Base-by-base conservation (phyloP, 2,113 vertebrate genomes). In the Gymnorhina tibicen region DNA sequence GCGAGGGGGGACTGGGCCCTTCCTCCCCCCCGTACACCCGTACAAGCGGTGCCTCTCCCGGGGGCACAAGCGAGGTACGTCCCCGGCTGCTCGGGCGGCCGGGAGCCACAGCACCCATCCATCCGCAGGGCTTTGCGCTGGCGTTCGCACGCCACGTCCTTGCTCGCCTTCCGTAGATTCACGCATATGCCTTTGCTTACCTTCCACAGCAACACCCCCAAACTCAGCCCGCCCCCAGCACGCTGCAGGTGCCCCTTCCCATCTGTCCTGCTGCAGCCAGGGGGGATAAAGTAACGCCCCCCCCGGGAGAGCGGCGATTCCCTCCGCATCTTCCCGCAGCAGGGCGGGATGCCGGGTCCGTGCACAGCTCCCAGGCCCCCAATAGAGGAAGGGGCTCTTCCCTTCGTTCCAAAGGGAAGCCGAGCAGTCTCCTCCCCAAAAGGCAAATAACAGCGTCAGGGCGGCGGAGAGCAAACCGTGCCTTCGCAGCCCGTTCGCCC, bases 131-230 rank as follows among this genome's bases (percentile, higher is more conserved):
- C 42, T 76, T 1, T 6, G 49, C 49, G 47, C 35, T 1, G 7
- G 30, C 33, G 4, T 19, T 10, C 8, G 8, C 53, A 30, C 22
- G 24, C 23, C 37, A 1, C 10, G 15, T 24, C 77, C 67, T 55
- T 7, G 42, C 42, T 5, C 26, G 11, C 27, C 41, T 58, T 32
- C 72, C 44, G 4, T 0, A 49, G 41, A 41, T 1, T 9, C 4
- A 15, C 7, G 4, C 3, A 2, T 1, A 1, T 0, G 37, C 39
- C 2, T 24, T 5, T 9, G n/a, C 52, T 47, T 2, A 3, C 49
- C 52, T 41, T 76, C 0, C 81, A 19, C 68, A 22, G 68, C 47
- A 46, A 33, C 30, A 23, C 30, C 18, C 11, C 22, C 55, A 3
- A 5, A 1, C 9, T 19, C 83, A 42, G 37, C 67, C 56, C 35